phyloP scores from a whole-genome alignment of 92 coral and sea anemone genomes.

The Zoanthus gigantus region DNA sequence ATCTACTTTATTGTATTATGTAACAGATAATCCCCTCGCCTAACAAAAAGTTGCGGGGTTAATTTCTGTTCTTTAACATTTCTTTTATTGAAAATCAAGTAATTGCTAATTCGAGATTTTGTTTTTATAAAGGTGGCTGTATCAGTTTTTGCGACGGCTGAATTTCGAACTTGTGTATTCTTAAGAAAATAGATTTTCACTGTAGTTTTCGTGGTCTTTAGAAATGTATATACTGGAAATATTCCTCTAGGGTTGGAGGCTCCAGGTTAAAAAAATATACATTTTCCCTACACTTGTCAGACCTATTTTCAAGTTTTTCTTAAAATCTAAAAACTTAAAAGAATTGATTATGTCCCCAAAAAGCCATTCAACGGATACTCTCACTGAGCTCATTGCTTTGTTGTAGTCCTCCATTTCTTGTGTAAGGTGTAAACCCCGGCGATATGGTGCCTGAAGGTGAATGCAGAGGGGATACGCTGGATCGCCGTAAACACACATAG shows the following conservation, averaged over 20 bases:
- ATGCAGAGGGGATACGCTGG: conserved; percentile 23
- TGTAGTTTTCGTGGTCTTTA: background rate
- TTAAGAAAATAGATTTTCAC: background rate
- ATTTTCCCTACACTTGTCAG: conserved; percentile 25
- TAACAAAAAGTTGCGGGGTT: too few species aligned
- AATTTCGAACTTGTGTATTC: background rate
- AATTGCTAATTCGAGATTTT: too few species aligned
- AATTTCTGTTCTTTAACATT: too few species aligned
- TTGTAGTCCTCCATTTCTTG: conserved; percentile 32
- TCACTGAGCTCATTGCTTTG: conserved; percentile 32
- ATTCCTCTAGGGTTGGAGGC: conserved; percentile 41
- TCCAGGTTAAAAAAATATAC: conserved; percentile 24
- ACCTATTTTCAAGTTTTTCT: conserved; percentile 17
- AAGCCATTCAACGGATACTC: conserved; percentile 29
- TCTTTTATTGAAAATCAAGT: too few species aligned
- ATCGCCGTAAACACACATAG: conserved; percentile 19
- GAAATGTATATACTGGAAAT: background rate
- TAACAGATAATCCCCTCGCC: too few species aligned
- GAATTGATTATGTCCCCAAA: conserved; percentile 24
- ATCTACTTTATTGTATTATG: too few species aligned
- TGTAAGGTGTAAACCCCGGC: conserved; percentile 31
- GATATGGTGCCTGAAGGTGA: conserved; percentile 24
- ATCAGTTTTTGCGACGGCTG: too few species aligned
- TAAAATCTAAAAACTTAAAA: conserved; percentile 26
- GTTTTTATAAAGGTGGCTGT: too few species aligned